These are phyloP conservation scores for Falco biarmicus DNA, from an alignment of 2,797 vertebrate genomes.

Conservation along the genomic window DNA sequence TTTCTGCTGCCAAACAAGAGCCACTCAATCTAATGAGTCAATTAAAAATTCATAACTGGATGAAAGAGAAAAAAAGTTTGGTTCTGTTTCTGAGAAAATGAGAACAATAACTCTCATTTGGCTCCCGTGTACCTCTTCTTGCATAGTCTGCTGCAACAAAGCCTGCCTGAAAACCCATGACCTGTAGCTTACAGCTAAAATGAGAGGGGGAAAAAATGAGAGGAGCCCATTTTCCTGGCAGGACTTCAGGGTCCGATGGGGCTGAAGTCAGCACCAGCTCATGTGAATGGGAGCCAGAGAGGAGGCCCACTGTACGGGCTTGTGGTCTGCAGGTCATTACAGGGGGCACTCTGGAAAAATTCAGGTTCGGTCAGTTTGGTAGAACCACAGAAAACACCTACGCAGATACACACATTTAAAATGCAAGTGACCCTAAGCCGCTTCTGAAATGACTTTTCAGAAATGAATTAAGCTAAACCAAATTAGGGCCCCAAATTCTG, in stretches of 20 bases:
- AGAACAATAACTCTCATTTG: conserved; percentile 47
- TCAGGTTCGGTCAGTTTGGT: background rate
- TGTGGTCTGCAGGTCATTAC: background rate
- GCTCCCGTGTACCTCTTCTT: background rate
- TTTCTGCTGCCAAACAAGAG: conserved; percentile 52
- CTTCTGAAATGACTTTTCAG: background rate
- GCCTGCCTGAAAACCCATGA: background rate
- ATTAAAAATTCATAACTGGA: conserved; percentile 69
- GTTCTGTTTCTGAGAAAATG: conserved; percentile 46
- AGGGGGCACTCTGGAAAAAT: background rate
- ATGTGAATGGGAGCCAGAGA: rapidly evolving
- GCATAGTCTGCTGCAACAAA: background rate
- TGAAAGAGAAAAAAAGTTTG: conserved; percentile 27
- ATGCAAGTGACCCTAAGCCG: background rate
- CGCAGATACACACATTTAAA: background rate
- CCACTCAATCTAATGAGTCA: conserved; percentile 51
- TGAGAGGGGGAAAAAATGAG: background rate
- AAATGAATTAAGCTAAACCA: conserved; percentile 3
- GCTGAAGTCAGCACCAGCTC: background rate
- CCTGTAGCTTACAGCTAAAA: background rate
- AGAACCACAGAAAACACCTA: background rate
- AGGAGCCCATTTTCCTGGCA: background rate
- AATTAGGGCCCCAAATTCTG: background rate
- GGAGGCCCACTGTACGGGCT: background rate
- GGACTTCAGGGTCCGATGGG: background rate